Base-by-base conservation (phyloP, 2,888 invertebrate genomes). In the Ptilodon capucinus region DNA sequence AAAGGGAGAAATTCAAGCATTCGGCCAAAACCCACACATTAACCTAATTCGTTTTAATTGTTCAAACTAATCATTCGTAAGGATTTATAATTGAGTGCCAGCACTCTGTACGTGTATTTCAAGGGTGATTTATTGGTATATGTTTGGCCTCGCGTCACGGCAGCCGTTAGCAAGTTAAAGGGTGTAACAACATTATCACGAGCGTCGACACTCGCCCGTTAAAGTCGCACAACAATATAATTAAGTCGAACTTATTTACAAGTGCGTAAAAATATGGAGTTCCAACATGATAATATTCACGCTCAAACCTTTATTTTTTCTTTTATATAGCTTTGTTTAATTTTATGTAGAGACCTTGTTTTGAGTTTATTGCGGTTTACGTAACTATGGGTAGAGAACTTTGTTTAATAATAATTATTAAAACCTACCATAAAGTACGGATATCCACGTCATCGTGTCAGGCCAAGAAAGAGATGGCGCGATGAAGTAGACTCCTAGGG, bases 31-130 rank as follows among this genome's bases (percentile, higher is more conserved):
- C 79, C 78, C 84, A 82, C 81, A 88, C 85, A 90, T 90, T 90
- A 90, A 90, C 90, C 90, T 89, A 89, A 89, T 90, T 90, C 79
- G 81, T 86, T 86, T 85, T 86, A 89, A 90, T 89, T 87, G 84
- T 80, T 75, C 77, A 74, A 82, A 83, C 85, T 86, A 86, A 88
- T 89, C 86, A 86, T 86, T 87, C 74, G 76, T 81, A 77, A 86
- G 79, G 77, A 84, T 76, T 80, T 77, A 74, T 71, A 71, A 76
- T 76, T 79, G 75, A 70, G 65, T 60, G 67, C 61, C 61, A 60
- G 60, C 69, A 71, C 66, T 75, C 73, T 71, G 72, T 62, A 54
- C 67, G 70, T 68, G 74, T 67, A 65, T 67, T 63, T 62, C 48
- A 48, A 78, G 65, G 72, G 74, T 81, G 76, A 81, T 80, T 78